Conservation (phyloP, 64 coral and sea anemone species). For the Exaiptasia diaphana region DNA sequence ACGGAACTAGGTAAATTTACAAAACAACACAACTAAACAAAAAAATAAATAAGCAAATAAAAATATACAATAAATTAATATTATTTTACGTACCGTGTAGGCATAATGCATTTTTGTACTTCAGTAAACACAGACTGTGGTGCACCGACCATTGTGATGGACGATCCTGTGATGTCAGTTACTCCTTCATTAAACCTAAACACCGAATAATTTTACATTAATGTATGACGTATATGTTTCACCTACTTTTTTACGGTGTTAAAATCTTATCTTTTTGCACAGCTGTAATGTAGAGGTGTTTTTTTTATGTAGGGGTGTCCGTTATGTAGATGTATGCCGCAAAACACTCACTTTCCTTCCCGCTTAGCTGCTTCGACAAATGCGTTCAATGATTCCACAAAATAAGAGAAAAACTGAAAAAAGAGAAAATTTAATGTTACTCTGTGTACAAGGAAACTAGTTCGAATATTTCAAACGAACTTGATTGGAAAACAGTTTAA, state of each 20-base stretch:
- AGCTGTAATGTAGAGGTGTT: too few relatives aligned
- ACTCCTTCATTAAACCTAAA: conserved; percentile 92
- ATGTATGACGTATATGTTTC: background rate
- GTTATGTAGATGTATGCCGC: background rate
- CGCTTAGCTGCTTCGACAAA: conserved; percentile 80
- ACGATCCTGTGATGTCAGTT: conserved; percentile 86
- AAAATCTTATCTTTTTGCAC: too few relatives aligned
- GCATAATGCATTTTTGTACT: conserved; percentile 74
- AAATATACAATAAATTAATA: background rate
- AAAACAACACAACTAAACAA: too few relatives aligned
- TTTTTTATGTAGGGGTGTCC: too few relatives aligned
- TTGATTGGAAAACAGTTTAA: too few relatives aligned
- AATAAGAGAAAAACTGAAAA: conserved; percentile 85
- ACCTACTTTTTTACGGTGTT: too few relatives aligned
- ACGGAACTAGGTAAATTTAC: too few relatives aligned
- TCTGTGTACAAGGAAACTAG: too few relatives aligned
- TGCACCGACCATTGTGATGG: conserved; percentile 68
- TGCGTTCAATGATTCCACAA: conserved; percentile 80
- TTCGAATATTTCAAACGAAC: too few relatives aligned
- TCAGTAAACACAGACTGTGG: conserved; percentile 81
- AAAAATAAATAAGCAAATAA: background rate
- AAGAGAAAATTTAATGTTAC: too few relatives aligned
- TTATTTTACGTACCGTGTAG: conserved; percentile 73
- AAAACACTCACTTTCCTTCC: conserved; percentile 74
- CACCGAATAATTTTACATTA: background rate